phyloP scores from a whole-genome alignment of 2,113 vertebrate genomes.

The Columbina picui region DNA sequence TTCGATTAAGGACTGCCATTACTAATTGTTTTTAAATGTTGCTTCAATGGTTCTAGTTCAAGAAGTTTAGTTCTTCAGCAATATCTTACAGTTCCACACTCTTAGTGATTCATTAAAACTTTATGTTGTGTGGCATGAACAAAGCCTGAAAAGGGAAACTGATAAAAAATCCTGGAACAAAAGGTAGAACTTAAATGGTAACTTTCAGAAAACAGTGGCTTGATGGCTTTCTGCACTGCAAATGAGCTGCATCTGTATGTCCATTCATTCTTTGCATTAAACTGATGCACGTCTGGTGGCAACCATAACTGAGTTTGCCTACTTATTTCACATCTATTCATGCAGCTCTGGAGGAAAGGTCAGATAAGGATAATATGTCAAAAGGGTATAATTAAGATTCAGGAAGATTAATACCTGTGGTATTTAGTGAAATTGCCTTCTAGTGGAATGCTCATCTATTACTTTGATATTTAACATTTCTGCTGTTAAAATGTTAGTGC shows the following conservation, averaged over 20 bases:
- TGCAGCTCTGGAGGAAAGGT: constrained; percentile 77
- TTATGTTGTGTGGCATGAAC: background rate
- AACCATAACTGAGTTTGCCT: background rate
- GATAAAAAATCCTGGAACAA: background rate
- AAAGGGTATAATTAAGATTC: constrained; percentile 83
- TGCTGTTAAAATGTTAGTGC: constrained; percentile 82
- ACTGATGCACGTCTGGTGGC: background rate
- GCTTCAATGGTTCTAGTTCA: constrained; percentile 38
- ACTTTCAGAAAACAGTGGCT: background rate
- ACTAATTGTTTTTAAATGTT: constrained; percentile 75
- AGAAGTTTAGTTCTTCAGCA: constrained; percentile 54
- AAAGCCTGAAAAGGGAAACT: background rate
- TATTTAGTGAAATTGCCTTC: constrained; percentile 86
- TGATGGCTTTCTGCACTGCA: background rate
- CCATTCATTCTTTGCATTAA: background rate
- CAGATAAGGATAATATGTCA: constrained; percentile 78
- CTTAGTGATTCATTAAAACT: constrained; percentile 14
- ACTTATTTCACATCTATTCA: constrained; percentile 43
- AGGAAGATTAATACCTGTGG: constrained; percentile 84
- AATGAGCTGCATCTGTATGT: constrained; percentile 23
- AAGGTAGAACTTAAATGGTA: background rate
- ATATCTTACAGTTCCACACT: background rate
- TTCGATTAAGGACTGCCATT: constrained; percentile 73
- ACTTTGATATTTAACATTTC: constrained; percentile 84
- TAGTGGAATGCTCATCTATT: constrained; percentile 81